Percentiles rank a stretch among this genome's conserved stretches.
Conservation (phyloP, 1,140 invertebrate species). For the Diachasmimorpha longicaudata region DNA sequence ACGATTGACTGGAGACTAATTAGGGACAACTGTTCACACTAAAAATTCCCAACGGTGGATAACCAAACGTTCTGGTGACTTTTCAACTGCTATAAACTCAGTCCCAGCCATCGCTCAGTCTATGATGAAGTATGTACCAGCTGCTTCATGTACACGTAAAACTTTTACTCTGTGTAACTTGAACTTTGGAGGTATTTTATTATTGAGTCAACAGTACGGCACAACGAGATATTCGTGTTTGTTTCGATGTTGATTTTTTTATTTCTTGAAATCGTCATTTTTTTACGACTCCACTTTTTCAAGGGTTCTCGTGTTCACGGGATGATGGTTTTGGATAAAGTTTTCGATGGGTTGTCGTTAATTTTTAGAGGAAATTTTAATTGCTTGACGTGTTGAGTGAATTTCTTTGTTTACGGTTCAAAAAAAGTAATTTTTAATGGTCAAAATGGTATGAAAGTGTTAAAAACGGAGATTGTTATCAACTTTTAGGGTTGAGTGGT, state of each 20-base stretch:
- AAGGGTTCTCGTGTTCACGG: not conserved
- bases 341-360: too few relatives aligned
- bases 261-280: not conserved
- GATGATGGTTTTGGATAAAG: not conserved
- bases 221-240: not conserved
- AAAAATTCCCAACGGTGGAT: conserved; percentile 14
- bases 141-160: not conserved
- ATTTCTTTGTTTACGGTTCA: not conserved
- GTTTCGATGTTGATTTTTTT: not conserved
- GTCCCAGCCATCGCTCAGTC: not conserved
- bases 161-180: not conserved
- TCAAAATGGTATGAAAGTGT: too few relatives aligned
- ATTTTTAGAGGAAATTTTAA: not conserved
- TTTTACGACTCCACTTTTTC: not conserved
- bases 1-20: conserved; percentile 29
- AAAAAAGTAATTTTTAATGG: too few relatives aligned
- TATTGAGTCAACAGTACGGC: not conserved
- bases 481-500: too few relatives aligned
- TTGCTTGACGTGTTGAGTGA: not conserved
- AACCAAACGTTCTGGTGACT: conserved; percentile 9
- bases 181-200: conserved; percentile 3
- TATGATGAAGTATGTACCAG: not conserved
- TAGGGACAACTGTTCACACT: conserved; percentile 25
- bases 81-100: not conserved
- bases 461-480: too few relatives aligned